Evolutionary conservation across 1,140 invertebrate genomes (phyloP), one percentile per base, ranked within the genome.

Genomic region (Bicyclus anynana): DNA sequence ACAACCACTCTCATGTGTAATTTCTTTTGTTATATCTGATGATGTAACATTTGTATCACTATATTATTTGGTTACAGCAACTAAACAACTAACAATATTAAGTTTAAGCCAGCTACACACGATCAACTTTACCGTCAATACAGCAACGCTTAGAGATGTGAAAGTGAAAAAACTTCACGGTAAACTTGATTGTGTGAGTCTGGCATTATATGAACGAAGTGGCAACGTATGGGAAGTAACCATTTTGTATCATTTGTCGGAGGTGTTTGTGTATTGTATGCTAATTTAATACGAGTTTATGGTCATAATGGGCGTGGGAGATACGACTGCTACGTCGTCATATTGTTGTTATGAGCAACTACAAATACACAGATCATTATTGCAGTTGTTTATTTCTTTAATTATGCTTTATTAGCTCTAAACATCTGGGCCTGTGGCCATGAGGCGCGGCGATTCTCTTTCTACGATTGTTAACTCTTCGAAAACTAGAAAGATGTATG

Each of bases 241-340:
- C 69, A 55, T 72, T 84, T 74, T 76, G 71, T 69, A 67, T 67
- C 71, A 65, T 69, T 72, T 70, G 60, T 50, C 47, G 53, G 63
- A 62, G 67, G 71, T 64, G 67, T 63, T 55, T 68, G 67, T 52
- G 69, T 53, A 81, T 84, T 84, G 80, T 84, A 82, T 84, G 78
- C 54, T 77, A 84, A 84, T 83, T 58, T 73, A n/a, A 60, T 61
- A 69, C 59, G 60, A 62, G 63, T 74, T 70, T 74, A 77, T 72
- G 71, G 62, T 52, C 57, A 67, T 70, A 75, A 78, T 61, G 66
- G 54, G 68, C 71, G 77, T 84, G 77, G 77, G 78, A 84, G 65
- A 62, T 44, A 54, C 49, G 61, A 62, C 48, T 12, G 26, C 2
- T 14, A 2, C n/a, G 13, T 13, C 26, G 52, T 44, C 52, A 37